Base-by-base conservation (phyloP, 2,113 vertebrate genomes). In the Ammodytes dubius region DNA sequence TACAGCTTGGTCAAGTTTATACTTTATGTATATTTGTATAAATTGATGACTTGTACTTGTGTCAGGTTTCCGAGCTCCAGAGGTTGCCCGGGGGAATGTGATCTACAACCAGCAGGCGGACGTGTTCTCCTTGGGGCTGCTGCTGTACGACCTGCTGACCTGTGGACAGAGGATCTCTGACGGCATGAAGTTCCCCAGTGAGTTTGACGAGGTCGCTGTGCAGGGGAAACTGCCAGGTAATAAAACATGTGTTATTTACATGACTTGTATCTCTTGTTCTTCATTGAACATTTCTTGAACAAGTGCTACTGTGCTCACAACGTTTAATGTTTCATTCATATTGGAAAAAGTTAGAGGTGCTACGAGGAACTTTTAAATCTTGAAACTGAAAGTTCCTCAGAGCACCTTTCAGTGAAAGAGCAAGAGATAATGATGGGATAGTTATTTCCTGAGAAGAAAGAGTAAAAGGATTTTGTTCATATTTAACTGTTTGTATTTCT, bases 101-200 rank as follows among this genome's bases (percentile, higher is more conserved):
- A 97, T 97, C 94, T 99, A 99, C 88, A 98, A 99, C 87, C 96
- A 99, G 75, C 97, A 98, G 91, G 98, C 98, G 12, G 98, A 99
- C 75, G 87, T 99, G 71, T 99, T 98, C 94, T 99, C 98, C 0
- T 98, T 99, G 83, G 98, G 98, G 63, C 95, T 99, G 86, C 94
- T 99, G 39, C 95, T 99, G 42, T 99, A 99, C 85, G 98, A 99
- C 92, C 96, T 99, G 80, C 93, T 99, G 92, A 99, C 97, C 64
- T 94, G 93, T 45, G 98, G 98, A 4, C 91, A 97, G 63, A 95
- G 98, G 78, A 99, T 99, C 91, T 94, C 92, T n/a, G 98, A 99
- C 68, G 98, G 98, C 19, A 88, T 98, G 93, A 98, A 97, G 93
- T 99, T 99, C 94, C 98, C 98, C 91, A 98, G 98, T 85, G 98